Conservation (phyloP, 53 echinoderm and acorn worm species). For the Echinarachnius parma region DNA sequence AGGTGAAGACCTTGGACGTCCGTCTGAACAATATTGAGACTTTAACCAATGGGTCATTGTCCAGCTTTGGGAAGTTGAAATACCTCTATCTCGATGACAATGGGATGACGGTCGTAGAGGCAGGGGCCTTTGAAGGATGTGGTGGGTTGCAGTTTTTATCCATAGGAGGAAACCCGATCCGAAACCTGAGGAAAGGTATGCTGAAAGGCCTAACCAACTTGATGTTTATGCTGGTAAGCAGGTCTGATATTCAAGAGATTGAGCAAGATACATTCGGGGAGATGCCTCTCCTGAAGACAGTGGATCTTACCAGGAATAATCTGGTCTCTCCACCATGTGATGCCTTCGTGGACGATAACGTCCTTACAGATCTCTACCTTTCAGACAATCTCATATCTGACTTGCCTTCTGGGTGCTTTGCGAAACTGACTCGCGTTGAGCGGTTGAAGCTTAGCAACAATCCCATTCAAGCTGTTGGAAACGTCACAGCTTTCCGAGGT, state of each 20-base stretch:
- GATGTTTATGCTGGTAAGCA: neutral
- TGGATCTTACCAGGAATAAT: conserved; percentile 3
- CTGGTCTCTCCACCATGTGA: conserved; percentile 14
- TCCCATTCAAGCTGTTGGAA: neutral
- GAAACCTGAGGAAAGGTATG: neutral
- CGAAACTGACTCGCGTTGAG: neutral
- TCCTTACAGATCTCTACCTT: conserved; percentile 9
- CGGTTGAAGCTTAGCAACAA: conserved; percentile 3
- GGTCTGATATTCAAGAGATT: neutral
- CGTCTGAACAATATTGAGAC: conserved; percentile 29
- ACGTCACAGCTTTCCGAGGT: conserved; percentile 2
- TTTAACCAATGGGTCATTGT: neutral
- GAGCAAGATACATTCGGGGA: neutral
- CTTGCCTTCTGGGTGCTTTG: conserved; percentile 5
- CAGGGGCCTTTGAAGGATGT: conserved; percentile 18
- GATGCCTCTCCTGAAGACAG: conserved; percentile 1
- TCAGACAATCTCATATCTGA: neutral
- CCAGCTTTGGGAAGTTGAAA: conserved; percentile 26
- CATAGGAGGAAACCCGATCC: conserved; percentile 3
- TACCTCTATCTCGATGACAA: conserved; percentile 4
- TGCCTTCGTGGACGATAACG: neutral
- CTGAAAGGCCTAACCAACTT: neutral
- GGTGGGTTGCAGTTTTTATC: conserved; percentile 1
- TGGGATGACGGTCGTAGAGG: conserved; percentile 1
- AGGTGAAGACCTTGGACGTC: conserved; percentile 44